phyloP scores from a whole-genome alignment of 2,797 vertebrate species.

The Carcharodon carcharias region DNA sequence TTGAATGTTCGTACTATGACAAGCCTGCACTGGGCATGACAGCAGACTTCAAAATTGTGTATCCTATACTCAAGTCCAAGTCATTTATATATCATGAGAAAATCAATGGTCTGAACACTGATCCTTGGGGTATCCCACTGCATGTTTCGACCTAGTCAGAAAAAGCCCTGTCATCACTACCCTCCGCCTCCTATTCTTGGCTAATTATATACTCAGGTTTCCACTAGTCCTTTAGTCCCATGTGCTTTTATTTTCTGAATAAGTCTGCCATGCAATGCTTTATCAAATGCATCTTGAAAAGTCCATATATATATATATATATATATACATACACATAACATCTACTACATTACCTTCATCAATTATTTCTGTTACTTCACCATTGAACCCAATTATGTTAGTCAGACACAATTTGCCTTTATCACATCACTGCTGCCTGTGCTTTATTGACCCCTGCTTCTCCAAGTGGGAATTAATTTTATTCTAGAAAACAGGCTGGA shows the following conservation, averaged over 20 bases:
- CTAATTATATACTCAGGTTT: not conserved
- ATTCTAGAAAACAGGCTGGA: not conserved
- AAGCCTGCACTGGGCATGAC: no score
- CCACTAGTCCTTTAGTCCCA: not conserved
- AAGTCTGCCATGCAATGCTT: not conserved
- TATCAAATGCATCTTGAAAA: not conserved
- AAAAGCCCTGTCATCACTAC: not conserved
- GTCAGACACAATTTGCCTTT: not conserved
- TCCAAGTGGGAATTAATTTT: not conserved
- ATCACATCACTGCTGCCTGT: not conserved
- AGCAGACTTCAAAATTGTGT: not conserved
- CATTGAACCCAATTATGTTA: not conserved
- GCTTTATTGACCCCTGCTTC: not conserved
- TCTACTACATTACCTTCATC: not conserved
- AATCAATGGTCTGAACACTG: not conserved
- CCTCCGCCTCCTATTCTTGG: not conserved
- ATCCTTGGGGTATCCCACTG: not conserved
- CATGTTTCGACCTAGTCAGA: not conserved
- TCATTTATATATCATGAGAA: not conserved
- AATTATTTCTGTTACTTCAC: not conserved
- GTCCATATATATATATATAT: no score
- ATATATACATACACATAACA: no score
- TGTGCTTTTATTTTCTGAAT: not conserved
- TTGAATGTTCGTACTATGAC: no score
- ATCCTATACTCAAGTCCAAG: not conserved